These are phyloP conservation scores for Homarus gammarus DNA, from an alignment of 2,888 invertebrate genomes.

Conservation along the genomic window DNA sequence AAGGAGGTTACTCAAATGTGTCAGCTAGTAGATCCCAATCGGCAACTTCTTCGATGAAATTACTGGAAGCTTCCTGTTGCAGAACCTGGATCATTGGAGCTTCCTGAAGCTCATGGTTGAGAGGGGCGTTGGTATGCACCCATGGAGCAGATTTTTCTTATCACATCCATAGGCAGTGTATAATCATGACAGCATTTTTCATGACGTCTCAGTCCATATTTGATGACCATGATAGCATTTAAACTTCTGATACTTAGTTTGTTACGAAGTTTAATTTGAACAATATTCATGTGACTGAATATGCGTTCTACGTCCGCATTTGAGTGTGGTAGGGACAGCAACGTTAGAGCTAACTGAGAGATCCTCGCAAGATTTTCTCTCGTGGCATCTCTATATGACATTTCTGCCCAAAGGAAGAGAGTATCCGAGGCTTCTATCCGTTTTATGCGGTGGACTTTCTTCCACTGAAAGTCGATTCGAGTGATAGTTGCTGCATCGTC, in stretches of 20 bases:
- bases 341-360: constrained; percentile 18
- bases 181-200: constrained; percentile 31
- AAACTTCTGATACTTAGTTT: too few relatives aligned
- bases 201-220: constrained; percentile 23
- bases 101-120: not conserved
- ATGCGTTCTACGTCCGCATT: too few relatives aligned
- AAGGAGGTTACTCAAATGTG: too few relatives aligned
- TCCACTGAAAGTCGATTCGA: constrained; percentile 21
- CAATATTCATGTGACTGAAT: too few relatives aligned
- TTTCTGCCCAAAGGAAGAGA: constrained; percentile 17
- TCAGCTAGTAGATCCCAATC: too few relatives aligned
- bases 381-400: constrained; percentile 9
- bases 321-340: constrained; percentile 19
- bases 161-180: not conserved
- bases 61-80: too few relatives aligned
- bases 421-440: not conserved
- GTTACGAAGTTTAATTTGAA: too few relatives aligned
- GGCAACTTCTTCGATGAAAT: too few relatives aligned
- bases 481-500: constrained; percentile 17
- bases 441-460: not conserved
- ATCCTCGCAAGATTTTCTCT: constrained; percentile 19
- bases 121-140: not conserved
- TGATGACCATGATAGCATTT: too few relatives aligned
- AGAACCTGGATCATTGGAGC: too few relatives aligned
- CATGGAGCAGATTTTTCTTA: constrained; percentile 1